Percentiles rank a stretch among this genome's conserved stretches.
Conservation (phyloP, 2,888 invertebrate species). For the Smittia sp. region DNA sequence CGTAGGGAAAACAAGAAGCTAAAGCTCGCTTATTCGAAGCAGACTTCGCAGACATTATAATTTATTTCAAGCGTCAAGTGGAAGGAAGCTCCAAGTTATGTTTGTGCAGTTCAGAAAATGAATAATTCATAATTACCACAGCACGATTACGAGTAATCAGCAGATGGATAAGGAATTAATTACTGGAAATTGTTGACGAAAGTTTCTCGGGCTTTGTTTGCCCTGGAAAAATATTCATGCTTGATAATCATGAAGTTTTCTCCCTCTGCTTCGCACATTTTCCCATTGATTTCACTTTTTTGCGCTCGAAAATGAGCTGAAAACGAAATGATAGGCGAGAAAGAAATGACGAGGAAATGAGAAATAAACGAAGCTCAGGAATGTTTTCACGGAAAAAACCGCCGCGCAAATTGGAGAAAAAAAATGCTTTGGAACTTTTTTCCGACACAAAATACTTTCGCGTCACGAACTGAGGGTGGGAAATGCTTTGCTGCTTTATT, state of each 20-base stretch:
- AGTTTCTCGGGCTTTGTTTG: not conserved
- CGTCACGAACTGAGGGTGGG: not conserved
- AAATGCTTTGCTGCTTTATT: not conserved
- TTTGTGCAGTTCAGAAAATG: not conserved
- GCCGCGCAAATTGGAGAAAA: constrained; percentile 20
- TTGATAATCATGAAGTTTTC: not conserved
- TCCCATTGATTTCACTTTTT: not conserved
- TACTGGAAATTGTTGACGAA: not conserved
- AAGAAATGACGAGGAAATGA: constrained; percentile 4
- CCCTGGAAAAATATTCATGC: not conserved
- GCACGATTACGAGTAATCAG: not conserved
- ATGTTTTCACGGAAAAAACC: constrained; percentile 16
- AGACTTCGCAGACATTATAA: no score
- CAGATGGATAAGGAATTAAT: constrained; percentile 1
- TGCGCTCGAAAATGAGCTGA: not conserved
- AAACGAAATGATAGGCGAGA: not conserved
- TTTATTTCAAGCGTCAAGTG: no score
- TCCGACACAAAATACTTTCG: not conserved
- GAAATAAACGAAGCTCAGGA: not conserved
- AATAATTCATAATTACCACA: not conserved
- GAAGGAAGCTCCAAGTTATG: not conserved
- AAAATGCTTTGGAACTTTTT: constrained; percentile 10
- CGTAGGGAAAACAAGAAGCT: no score
- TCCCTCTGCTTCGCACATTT: not conserved
- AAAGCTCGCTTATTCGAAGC: no score